Evolutionary conservation across 2,888 invertebrate species (phyloP).

Genomic region (Cyclophora punctaria): DNA sequence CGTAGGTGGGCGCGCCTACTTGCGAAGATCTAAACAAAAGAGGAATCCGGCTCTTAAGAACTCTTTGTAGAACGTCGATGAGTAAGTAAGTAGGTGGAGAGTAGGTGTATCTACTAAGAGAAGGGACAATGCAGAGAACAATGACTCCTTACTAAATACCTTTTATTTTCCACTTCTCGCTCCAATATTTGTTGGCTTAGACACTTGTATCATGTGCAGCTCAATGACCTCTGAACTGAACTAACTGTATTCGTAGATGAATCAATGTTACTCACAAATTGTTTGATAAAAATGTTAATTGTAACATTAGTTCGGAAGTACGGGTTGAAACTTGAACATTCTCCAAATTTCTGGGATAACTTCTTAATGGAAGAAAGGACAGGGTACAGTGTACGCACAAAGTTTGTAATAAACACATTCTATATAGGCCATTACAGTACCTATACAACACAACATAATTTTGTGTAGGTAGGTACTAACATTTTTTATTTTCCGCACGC

Average conservation of each 20-base stretch:
- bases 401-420: constrained; percentile 27
- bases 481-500: constrained; percentile 26
- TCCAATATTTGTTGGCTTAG: constrained; percentile 27
- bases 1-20: not conserved
- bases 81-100: constrained; percentile 21
- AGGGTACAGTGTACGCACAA: constrained; percentile 17
- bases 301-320: too few relatives aligned
- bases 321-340: constrained; percentile 16
- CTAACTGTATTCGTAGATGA: too few relatives aligned
- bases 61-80: constrained; percentile 34
- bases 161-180: constrained; percentile 36
- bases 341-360: constrained; percentile 22
- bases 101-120: constrained; percentile 10
- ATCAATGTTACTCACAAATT: constrained; percentile 10
- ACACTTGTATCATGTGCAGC: constrained; percentile 7
- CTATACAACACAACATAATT: constrained; percentile 20
- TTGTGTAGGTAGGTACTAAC: constrained; percentile 14
- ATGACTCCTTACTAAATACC: constrained; percentile 43
- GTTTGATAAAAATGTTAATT: too few relatives aligned
- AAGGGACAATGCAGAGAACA: constrained; percentile 38
- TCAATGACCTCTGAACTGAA: too few relatives aligned
- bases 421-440: constrained; percentile 19
- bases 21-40: not conserved
- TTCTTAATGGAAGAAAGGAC: constrained; percentile 24
- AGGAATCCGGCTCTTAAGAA: constrained; percentile 13